Base-by-base conservation (phyloP, 2,113 vertebrate species). In the Coreoperca whiteheadi region DNA sequence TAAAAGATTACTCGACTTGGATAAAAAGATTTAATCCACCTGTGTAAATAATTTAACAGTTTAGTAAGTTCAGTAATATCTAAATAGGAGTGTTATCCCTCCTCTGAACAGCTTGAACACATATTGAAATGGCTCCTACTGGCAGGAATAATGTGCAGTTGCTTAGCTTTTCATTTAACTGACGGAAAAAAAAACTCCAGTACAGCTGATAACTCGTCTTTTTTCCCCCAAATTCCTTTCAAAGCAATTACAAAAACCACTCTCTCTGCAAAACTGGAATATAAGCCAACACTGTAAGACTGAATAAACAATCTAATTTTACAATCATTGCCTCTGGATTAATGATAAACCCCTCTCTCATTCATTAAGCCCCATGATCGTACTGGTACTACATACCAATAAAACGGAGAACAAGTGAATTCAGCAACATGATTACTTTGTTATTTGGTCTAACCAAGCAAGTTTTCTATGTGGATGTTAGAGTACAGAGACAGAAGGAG, bases 261-360 rank as follows among this genome's bases (percentile, higher is more conserved):
- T 81, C 57, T 51, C 69, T 25, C 65, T 15, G 70, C 61, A 85
- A 74, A 79, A 85, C 32, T 39, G 41, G 48, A 79, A 50, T 60
- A 30, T 30, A 79, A 82, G 25, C 34, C 67, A 63, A 65, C 63
- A 74, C 43, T 71, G 69, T 64, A 51, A 82, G 7, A 85, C 76
- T 63, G 71, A 87, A 83, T 65, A 85, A 90, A 90, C 59, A 87
- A 89, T 88, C 43, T 85, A 79, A 87, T 89, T 79, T 88, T 48
- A 79, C 77, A 85, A 89, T 83, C 81, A 80, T 71, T 73, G 69
- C 82, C 86, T 82, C 69, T 84, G 86, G 84, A 89, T 90, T 90
- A 83, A 66, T 84, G 76, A 91, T 80, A 89, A 90, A 78, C 39
- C 65, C 53, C 11, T 73, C 53, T 85, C 59, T 78, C 43, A 81